Evolutionary conservation across 2,888 invertebrate species (phyloP), one percentile per base, ranked within the genome.

Genomic region (Caenorhabditis drosophilae): DNA sequence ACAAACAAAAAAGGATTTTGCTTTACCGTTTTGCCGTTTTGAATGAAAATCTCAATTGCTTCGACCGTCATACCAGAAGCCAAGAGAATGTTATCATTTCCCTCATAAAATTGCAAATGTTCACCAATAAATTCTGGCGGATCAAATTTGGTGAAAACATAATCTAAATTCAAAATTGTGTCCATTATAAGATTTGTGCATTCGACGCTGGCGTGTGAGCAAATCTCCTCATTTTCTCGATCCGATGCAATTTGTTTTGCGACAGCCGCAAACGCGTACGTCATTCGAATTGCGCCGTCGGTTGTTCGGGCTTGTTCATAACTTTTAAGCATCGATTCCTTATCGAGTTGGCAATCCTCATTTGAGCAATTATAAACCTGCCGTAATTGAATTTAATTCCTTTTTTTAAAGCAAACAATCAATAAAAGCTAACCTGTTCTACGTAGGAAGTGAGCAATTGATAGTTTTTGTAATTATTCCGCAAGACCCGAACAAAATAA

Each of bases 401-500:
- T 38, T 15, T 34, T 31, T 36, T 51, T n/a, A 40, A 51, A 20
- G 2, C n/a, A 34, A 49, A 22, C 4, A 9, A 35, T 6, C 4
- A 7, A 49, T 20, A 22, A 16, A 23, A 20, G 15, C 47, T n/a
- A 22, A 77, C 79, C 56, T 81, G 79, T 54, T 81, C 74, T 41
- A 83, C 75, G 50, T 80, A 83, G 6, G 78, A 62, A n/a, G 79
- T 70, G 15, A 81, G 56, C 45, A 83, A 69, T 20, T 79, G 67
- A 58, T 80, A 83, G 38, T 80, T 77, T 35, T 75, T 67, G 70
- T 77, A 80, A 67, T 83, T 83, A 61, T 78, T 79, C 34, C 70
- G 71, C 27, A 83, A 63, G 9, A 83, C 76, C 25, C 79, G 66
- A 31, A 81, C 55, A 63, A 83, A 82, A 53, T 83, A 83, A 26